Evolutionary conservation across 2,113 vertebrate species (phyloP), one percentile per base, ranked within the genome.

Genomic region (Helogale parvula): DNA sequence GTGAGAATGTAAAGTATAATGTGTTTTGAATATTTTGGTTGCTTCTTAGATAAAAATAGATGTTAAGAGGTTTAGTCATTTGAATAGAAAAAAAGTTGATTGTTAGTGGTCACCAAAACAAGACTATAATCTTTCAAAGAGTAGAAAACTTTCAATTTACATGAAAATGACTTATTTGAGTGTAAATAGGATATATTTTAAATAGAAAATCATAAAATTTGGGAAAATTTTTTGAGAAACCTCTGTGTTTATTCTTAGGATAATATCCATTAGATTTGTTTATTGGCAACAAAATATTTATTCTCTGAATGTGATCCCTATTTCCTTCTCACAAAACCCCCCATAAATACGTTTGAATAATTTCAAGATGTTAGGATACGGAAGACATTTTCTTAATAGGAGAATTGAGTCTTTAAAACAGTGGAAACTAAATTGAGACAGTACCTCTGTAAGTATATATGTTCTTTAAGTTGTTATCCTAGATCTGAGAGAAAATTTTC

Each of bases 1-100:
- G 10, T 52, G 11, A 76, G 12, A 84, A 50, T 92, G 65, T 54
- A 77, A 92, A 87, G 7, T 89, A 1, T 83, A 71, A 35, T 81
- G 33, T 88, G 19, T 89, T 82, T 89, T 66, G 11, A 90, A 38
- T 90, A 80, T 93, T 94, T 97, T 81, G 60, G n/a, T 92, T 95
- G 45, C 68, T 41, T 88, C 87, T 90, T 60, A 31, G 68, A 31
- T 33, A 72, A 92, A 94, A 96, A 65, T 92, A 83, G 23, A 79
- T 52, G 10, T 77, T 77, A 31, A 31, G 10, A 74, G 38, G 13
- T 71, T 88, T 93, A 85, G 38, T 35, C 6, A 33, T 71, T 93
- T 92, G 54, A 96, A 57, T 66, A 38, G 38, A 76, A 82, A 54
- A 14, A 11, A 86, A 71, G 3, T 29, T 88, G 52, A 45, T 72